Conservation (phyloP, 2,113 vertebrate genomes). For the Notarius lentiginosus region DNA sequence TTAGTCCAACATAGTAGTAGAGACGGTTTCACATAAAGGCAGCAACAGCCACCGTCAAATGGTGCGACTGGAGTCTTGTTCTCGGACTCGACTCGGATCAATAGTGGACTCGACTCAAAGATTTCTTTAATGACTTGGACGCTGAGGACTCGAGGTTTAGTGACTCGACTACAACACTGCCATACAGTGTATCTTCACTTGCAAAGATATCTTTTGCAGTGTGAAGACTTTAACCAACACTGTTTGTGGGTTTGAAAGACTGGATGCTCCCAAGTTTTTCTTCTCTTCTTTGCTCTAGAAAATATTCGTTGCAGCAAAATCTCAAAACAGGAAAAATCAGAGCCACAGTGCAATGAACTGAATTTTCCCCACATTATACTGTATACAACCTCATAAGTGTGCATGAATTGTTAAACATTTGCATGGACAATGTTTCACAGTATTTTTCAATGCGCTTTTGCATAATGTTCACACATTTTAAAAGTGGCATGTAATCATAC, state of each 20-base stretch:
- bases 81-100: too few relatives aligned
- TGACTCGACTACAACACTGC: too few relatives aligned
- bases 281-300: conserved; percentile 39
- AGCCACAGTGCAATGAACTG: not conserved
- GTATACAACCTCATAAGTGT: not conserved
- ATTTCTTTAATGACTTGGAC: too few relatives aligned
- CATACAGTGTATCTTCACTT: not conserved
- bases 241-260: conserved; percentile 23
- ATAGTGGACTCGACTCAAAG: too few relatives aligned
- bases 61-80: too few relatives aligned
- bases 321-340: not conserved
- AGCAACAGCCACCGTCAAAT: too few relatives aligned
- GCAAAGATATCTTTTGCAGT: not conserved
- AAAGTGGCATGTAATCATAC: not conserved
- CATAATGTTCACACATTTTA: not conserved
- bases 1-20: too few relatives aligned
- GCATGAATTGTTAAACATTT: not conserved
- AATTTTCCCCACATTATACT: not conserved
- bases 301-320: conserved; percentile 35
- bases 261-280: conserved; percentile 27
- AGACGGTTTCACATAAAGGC: too few relatives aligned
- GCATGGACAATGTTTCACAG: not conserved
- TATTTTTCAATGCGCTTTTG: not conserved
- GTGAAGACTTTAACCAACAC: not conserved
- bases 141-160: too few relatives aligned